A percentile compares a stretch with the other conserved stretches of the same genome.
Evolutionary conservation across 2,888 invertebrate species (phyloP).

Genomic region (Chydorus sphaericus): DNA sequence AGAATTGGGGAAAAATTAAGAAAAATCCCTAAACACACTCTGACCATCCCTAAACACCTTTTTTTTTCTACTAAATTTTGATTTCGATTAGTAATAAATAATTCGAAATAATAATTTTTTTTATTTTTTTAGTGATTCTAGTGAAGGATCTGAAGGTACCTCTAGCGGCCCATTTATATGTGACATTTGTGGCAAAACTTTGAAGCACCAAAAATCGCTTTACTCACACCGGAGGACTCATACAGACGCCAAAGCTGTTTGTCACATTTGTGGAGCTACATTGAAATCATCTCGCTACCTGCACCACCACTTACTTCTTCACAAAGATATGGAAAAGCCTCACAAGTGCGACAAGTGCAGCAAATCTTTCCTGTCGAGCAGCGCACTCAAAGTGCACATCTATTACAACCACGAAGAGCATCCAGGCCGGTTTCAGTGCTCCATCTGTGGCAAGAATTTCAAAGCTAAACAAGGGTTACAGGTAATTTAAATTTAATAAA

Average conservation of each 20-base stretch:
- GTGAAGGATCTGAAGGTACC: neutral
- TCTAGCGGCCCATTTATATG: neutral
- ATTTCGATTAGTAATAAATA: no score
- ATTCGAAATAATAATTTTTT: neutral
- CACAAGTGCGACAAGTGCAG: slow-evolving; percentile 10
- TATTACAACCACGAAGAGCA: slow-evolving; percentile 8
- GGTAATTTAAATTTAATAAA: neutral
- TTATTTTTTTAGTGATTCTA: neutral
- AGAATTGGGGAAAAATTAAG: no score
- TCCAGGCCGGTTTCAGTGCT: slow-evolving; percentile 5
- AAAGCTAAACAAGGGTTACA: slow-evolving; percentile 11
- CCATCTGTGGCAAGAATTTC: slow-evolving; percentile 6
- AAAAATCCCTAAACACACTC: no score
- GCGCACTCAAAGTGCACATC: slow-evolving; percentile 5
- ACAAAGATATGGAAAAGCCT: neutral
- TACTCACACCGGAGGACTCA: slow-evolving; percentile 13
- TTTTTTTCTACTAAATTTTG: no score
- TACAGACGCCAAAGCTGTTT: slow-evolving; percentile 8
- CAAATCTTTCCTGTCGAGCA: slow-evolving; percentile 9
- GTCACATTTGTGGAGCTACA: slow-evolving; percentile 11
- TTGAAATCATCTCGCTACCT: slow-evolving; percentile 10
- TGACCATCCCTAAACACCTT: no score
- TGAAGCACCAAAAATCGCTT: slow-evolving; percentile 1
- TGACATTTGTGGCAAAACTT: slow-evolving; percentile 10
- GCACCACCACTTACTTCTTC: slow-evolving; percentile 4